These are phyloP conservation scores for Cydia pomonella DNA, from an alignment of 1,140 invertebrate species.

Conservation along the genomic window DNA sequence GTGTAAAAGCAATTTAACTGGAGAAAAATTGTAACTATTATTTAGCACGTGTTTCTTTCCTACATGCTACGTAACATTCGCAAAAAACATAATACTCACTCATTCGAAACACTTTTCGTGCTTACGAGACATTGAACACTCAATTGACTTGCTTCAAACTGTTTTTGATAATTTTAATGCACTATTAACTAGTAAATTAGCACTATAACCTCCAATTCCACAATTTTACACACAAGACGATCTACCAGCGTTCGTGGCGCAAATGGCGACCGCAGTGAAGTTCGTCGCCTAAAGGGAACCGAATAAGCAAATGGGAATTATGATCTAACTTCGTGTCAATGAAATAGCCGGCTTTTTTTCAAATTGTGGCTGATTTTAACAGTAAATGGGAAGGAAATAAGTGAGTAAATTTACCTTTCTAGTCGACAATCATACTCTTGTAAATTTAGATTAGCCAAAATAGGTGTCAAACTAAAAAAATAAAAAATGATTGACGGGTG, in stretches of 20 bases:
- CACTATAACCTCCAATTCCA: constrained; percentile 72
- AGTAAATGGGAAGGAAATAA: constrained; percentile 49
- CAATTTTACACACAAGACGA: constrained; percentile 54
- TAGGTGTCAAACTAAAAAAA: constrained; percentile 39
- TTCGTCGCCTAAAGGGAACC: constrained; percentile 42
- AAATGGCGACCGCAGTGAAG: constrained; percentile 73
- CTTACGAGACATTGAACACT: constrained; percentile 41
- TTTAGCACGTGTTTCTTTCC: constrained; percentile 36
- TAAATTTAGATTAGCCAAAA: constrained; percentile 75
- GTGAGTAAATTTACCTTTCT: constrained; percentile 54
- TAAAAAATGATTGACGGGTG: background rate
- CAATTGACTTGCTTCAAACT: constrained; percentile 42
- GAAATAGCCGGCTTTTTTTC: constrained; percentile 46
- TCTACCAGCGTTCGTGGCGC: constrained; percentile 62
- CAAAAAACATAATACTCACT: constrained; percentile 55
- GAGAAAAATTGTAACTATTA: constrained; percentile 38
- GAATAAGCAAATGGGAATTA: constrained; percentile 42
- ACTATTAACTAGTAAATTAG: constrained; percentile 52
- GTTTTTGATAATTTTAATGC: constrained; percentile 50
- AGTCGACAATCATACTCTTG: constrained; percentile 71
- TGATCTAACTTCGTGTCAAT: constrained; percentile 59
- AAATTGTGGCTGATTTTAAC: constrained; percentile 41
- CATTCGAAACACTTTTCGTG: constrained; percentile 50
- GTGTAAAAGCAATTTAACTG: constrained; percentile 31
- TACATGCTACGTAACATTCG: constrained; percentile 42